Conservation (phyloP, 2,888 invertebrate species). For the Clistopyga incitator region DNA sequence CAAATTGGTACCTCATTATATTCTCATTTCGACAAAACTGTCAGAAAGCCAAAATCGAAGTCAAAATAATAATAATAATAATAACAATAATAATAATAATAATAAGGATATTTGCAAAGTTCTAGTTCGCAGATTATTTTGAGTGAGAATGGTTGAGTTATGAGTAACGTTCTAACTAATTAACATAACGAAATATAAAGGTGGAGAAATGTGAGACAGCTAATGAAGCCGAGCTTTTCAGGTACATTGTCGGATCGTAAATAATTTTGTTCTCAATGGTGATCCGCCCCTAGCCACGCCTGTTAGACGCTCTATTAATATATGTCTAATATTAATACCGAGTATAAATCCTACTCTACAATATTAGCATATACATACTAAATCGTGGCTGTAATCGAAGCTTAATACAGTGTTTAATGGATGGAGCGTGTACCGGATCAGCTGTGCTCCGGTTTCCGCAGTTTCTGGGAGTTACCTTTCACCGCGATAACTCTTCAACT, state of each 20-base stretch:
- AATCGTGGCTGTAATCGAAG: neutral
- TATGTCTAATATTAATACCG: conserved; percentile 8
- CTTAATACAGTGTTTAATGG: conserved; percentile 25
- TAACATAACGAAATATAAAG: neutral
- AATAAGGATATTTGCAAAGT: too few relatives aligned
- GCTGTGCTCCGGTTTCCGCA: conserved; percentile 15
- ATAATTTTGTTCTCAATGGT: conserved; percentile 10
- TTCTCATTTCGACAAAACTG: too few relatives aligned
- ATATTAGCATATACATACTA: neutral
- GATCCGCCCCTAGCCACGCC: neutral
- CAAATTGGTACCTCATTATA: too few relatives aligned
- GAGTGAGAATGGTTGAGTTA: neutral
- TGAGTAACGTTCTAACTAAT: neutral
- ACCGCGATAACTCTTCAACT: neutral
- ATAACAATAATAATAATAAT: too few relatives aligned
- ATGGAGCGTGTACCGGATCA: conserved; percentile 21
- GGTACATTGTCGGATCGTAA: neutral
- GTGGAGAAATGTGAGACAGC: conserved; percentile 31
- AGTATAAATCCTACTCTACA: neutral
- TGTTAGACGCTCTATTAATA: conserved; percentile 9
- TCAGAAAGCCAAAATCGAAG: too few relatives aligned
- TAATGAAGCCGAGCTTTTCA: too few relatives aligned
- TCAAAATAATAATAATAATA: too few relatives aligned
- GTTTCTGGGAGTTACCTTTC: conserved; percentile 11
- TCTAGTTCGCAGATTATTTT: too few relatives aligned